These are phyloP conservation scores for Gryllus bimaculatus DNA, from an alignment of 1,140 invertebrate genomes.

Conservation along the genomic window DNA sequence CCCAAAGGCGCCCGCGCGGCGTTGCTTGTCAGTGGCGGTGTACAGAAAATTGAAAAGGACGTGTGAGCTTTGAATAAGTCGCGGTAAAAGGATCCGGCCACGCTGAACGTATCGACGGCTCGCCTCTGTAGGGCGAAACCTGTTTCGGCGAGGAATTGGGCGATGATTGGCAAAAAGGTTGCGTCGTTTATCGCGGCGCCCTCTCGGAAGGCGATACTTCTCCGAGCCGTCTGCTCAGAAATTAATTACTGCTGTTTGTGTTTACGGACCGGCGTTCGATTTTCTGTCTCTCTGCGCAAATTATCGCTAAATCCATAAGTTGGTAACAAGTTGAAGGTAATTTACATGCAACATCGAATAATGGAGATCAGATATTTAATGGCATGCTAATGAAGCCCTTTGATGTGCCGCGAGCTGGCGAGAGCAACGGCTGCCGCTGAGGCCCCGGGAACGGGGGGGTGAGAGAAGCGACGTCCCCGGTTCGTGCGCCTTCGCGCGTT, in stretches of 20 bases:
- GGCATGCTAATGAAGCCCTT: background rate
- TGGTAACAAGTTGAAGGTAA: background rate
- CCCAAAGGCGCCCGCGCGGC: too few relatives aligned
- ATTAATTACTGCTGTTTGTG: conserved; percentile 5
- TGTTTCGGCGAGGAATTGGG: background rate
- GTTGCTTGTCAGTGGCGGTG: too few relatives aligned
- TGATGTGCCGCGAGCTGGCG: background rate
- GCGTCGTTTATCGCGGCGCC: background rate
- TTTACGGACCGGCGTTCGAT: background rate
- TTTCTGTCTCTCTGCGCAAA: background rate
- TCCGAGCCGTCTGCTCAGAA: background rate
- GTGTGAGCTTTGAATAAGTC: background rate
- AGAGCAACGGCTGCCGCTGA: background rate
- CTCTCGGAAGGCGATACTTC: background rate
- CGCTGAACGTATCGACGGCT: background rate
- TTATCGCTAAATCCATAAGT: conserved; percentile 1
- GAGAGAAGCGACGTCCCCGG: too few relatives aligned
- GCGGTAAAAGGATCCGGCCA: background rate
- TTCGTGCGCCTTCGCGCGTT: too few relatives aligned
- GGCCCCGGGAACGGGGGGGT: too few relatives aligned
- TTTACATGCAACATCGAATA: conserved; percentile 1
- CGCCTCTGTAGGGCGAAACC: background rate
- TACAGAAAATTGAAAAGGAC: too few relatives aligned
- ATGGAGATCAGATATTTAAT: conserved; percentile 1
- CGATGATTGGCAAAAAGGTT: background rate